Evolutionary conservation across 2,113 vertebrate species (phyloP).

Genomic region (Cnemophilus loriae): DNA sequence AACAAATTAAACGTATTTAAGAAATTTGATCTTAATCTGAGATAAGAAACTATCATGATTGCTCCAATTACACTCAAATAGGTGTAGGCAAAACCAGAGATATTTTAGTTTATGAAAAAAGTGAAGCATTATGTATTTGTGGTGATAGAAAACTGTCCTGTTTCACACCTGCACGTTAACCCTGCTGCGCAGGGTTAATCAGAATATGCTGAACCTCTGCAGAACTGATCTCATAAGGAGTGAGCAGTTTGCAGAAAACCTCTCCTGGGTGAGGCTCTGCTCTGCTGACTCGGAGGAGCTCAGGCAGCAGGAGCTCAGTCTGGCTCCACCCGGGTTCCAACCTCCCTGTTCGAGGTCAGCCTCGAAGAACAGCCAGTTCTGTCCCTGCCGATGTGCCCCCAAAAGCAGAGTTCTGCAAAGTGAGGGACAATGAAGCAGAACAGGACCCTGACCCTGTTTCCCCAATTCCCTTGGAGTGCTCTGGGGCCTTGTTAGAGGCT

Average conservation of each 20-base stretch:
- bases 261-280: neutral
- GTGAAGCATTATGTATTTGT: neutral
- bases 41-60: neutral
- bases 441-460: neutral
- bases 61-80: neutral
- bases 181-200: neutral
- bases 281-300: no score
- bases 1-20: neutral
- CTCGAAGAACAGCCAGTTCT: neutral
- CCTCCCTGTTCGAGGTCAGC: no score
- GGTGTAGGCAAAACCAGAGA: neutral
- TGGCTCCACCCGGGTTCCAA: no score
- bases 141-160: neutral
- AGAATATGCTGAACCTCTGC: neutral
- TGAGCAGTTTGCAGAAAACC: neutral
- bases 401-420: neutral
- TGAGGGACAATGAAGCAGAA: neutral
- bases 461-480: neutral
- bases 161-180: fast-evolving
- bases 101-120: neutral
- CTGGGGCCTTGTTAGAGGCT: neutral
- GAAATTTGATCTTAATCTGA: neutral
- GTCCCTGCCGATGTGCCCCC: neutral
- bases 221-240: neutral
- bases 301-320: neutral